A percentile compares a stretch with the other conserved stretches of the same genome.
Conservation (phyloP, 2,797 vertebrate genomes). For the Scolopax bukidnonensis region DNA sequence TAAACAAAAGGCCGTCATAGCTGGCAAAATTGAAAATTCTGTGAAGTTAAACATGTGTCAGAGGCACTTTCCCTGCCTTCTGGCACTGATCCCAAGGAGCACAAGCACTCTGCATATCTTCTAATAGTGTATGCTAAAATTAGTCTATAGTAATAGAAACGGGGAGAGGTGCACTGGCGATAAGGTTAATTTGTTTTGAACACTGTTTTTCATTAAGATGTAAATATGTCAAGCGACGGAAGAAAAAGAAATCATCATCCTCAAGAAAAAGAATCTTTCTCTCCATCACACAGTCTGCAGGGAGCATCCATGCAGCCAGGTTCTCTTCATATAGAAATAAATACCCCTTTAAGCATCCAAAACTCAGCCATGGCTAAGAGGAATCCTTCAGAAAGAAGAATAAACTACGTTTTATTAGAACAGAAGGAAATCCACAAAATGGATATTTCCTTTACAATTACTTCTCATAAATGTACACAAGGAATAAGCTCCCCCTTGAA, state of each 20-base stretch:
- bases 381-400: neutral
- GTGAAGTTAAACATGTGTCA: neutral
- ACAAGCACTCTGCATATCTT: neutral
- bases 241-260: neutral
- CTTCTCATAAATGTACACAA: neutral
- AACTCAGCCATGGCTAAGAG: neutral
- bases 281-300: neutral
- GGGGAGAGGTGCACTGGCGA: slow-evolving; percentile 2
- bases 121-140: neutral
- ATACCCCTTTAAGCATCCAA: neutral
- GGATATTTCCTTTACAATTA: neutral
- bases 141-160: neutral
- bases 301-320: neutral
- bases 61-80: slow-evolving; percentile 9
- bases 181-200: slow-evolving; percentile 43
- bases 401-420: neutral
- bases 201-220: neutral
- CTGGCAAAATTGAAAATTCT: neutral
- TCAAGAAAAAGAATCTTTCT: neutral
- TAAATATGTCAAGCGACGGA: neutral
- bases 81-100: neutral
- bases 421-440: neutral
- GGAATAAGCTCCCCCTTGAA: neutral
- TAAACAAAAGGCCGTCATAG: slow-evolving; percentile 13
- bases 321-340: neutral